Conservation (phyloP, 2,797 vertebrate genomes). For the Picus viridis region DNA sequence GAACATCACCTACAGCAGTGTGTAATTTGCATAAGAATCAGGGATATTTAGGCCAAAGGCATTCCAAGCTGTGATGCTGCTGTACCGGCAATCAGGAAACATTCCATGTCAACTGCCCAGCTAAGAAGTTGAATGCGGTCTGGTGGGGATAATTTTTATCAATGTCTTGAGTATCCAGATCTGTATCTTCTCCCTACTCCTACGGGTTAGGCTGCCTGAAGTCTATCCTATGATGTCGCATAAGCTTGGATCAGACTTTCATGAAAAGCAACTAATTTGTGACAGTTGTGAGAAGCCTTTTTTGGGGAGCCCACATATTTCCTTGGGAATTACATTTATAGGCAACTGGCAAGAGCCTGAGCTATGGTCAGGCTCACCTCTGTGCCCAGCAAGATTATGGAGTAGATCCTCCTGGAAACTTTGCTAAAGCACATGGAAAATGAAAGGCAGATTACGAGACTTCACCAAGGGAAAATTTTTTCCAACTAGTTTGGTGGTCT, state of each 20-base stretch:
- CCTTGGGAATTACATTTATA: neutral
- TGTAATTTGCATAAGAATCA: neutral
- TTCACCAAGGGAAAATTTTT: too few relatives aligned
- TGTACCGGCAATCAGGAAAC: neutral
- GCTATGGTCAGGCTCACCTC: neutral
- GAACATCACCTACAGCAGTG: neutral
- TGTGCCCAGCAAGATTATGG: too few relatives aligned
- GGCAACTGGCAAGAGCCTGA: neutral
- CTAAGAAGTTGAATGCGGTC: neutral
- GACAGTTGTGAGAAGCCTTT: neutral
- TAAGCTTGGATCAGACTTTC: neutral
- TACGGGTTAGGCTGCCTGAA: neutral
- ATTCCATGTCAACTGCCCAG: neutral
- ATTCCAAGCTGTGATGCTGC: neutral
- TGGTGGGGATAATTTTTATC: neutral
- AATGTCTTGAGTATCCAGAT: neutral
- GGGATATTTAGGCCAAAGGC: neutral
- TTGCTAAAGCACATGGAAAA: too few relatives aligned
- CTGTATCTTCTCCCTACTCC: neutral
- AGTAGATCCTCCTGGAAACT: too few relatives aligned
- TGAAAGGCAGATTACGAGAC: too few relatives aligned
- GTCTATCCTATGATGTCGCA: neutral
- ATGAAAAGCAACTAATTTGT: neutral
- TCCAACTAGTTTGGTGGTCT: too few relatives aligned
- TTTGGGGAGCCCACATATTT: fast-evolving